phyloP scores from a whole-genome alignment of 2,797 vertebrate genomes.

The Perodicticus potto region DNA sequence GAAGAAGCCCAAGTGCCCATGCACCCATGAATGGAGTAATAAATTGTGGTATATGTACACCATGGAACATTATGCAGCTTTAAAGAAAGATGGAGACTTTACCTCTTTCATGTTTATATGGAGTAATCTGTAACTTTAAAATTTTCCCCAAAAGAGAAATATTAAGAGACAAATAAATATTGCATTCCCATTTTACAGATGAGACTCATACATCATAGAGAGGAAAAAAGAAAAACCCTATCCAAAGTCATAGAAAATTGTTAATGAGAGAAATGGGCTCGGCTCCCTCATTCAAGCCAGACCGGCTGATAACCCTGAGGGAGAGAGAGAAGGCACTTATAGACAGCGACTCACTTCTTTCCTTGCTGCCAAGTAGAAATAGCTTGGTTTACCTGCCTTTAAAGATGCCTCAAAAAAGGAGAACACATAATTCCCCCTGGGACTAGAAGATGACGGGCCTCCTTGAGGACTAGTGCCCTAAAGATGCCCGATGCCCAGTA shows the following conservation, averaged over 20 bases:
- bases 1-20: too few species aligned
- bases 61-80: too few species aligned
- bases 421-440: neutral
- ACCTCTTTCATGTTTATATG: too few species aligned
- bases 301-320: neutral
- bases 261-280: neutral
- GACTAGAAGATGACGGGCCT: neutral
- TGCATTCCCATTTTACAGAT: neutral
- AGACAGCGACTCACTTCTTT: neutral
- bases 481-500: too few species aligned
- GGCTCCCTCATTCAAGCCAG: neutral
- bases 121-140: neutral
- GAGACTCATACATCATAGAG: neutral
- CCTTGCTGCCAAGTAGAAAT: neutral
- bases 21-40: too few species aligned
- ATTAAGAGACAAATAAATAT: slow-evolving; percentile 4
- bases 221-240: neutral
- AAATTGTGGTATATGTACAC: too few species aligned
- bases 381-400: neutral
- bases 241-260: neutral
- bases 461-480: neutral
- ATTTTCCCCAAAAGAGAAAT: neutral
- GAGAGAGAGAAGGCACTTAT: neutral
- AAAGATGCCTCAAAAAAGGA: neutral
- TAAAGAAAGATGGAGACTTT: too few species aligned